Conservation (phyloP, 2,113 vertebrate genomes). For the Dinomys branickii region DNA sequence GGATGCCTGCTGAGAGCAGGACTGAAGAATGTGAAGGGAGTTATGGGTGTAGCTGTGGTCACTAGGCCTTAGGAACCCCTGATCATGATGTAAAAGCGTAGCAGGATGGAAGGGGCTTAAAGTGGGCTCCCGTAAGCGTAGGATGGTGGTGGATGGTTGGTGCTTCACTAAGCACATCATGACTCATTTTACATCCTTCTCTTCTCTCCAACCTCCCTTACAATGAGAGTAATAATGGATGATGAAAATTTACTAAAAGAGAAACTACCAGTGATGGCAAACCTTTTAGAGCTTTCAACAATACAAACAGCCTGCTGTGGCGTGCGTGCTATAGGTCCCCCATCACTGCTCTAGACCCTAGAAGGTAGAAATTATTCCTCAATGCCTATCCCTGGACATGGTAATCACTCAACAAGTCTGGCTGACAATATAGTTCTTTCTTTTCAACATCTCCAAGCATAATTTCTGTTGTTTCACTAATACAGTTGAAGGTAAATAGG, state of each 20-base stretch:
- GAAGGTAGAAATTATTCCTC: background rate
- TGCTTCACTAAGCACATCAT: background rate
- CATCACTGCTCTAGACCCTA: background rate
- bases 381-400: constrained; percentile 6
- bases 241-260: constrained; percentile 36
- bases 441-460: constrained; percentile 26
- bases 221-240: background rate
- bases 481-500: constrained; percentile 2
- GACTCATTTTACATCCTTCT: background rate
- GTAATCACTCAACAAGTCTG: background rate
- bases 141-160: background rate
- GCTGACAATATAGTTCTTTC: background rate
- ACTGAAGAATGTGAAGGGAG: background rate
- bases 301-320: background rate
- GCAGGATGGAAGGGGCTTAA: background rate
- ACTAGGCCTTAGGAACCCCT: background rate
- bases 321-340: background rate
- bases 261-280: background rate
- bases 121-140: background rate
- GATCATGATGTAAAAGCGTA: background rate
- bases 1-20: background rate
- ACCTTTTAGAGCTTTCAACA: background rate
- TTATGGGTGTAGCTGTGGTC: background rate
- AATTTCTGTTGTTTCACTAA: constrained; percentile 30
- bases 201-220: background rate